These are phyloP conservation scores for Mus caroli DNA, from an alignment of 2,797 vertebrate genomes.

Conservation along the genomic window DNA sequence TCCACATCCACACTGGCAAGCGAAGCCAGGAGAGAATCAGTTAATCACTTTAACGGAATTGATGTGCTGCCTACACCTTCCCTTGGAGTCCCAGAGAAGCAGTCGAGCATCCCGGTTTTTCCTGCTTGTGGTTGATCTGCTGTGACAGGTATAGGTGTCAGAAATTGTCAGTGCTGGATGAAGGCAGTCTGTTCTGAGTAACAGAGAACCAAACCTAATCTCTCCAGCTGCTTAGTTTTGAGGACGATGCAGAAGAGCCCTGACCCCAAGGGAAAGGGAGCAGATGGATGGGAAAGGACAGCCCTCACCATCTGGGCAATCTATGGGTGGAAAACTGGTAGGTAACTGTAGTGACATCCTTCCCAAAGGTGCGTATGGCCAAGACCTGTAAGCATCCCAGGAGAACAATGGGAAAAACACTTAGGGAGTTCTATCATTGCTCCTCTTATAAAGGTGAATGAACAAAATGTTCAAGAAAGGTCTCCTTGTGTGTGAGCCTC, in stretches of 20 bases:
- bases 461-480: background rate
- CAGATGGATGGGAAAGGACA: background rate
- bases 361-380: background rate
- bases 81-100: background rate
- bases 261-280: background rate
- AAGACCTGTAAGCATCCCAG: background rate
- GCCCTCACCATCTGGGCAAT: background rate
- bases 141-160: background rate
- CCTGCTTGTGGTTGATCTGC: background rate
- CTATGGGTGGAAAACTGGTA: background rate
- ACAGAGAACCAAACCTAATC: constrained; percentile 18
- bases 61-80: background rate
- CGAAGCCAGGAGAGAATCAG: background rate
- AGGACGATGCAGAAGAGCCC: background rate
- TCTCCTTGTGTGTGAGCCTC: background rate
- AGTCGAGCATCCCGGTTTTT: background rate
- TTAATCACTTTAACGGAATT: constrained; percentile 23
- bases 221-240: background rate
- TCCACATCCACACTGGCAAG: background rate
- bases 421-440: background rate
- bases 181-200: background rate
- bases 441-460: constrained; percentile 17
- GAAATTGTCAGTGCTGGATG: background rate
- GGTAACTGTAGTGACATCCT: constrained; percentile 4
- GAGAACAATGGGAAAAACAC: background rate